These are phyloP conservation scores for Sarcophaga subvicina DNA, from an alignment of 2,888 invertebrate genomes.

Conservation along the genomic window DNA sequence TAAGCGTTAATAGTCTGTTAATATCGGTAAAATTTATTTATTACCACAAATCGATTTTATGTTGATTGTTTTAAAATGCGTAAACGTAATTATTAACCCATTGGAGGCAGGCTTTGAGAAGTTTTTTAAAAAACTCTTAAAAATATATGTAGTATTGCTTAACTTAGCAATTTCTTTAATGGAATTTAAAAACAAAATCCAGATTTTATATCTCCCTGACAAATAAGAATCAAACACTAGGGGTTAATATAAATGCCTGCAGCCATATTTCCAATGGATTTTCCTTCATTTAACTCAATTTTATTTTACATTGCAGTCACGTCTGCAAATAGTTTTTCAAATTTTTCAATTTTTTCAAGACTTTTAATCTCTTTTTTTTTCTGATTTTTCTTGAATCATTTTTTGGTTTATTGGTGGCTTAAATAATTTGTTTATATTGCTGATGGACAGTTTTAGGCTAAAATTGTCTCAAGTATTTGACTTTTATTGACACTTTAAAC, in stretches of 20 bases:
- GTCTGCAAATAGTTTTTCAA: background rate
- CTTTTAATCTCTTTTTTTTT: background rate
- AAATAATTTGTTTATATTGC: conserved; percentile 35
- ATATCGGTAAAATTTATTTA: background rate
- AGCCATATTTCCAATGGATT: no score
- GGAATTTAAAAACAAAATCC: no score
- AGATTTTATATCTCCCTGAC: no score
- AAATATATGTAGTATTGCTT: no score
- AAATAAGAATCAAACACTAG: no score
- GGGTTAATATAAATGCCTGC: no score
- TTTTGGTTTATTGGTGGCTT: background rate
- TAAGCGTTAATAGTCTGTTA: background rate
- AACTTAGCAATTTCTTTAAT: no score
- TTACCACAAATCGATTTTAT: background rate
- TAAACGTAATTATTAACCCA: background rate
- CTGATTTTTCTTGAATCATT: no score
- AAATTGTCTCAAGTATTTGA: conserved; percentile 38
- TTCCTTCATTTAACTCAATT: no score
- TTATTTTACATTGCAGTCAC: no score
- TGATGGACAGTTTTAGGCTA: conserved; percentile 61
- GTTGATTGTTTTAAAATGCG: background rate
- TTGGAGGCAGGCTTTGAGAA: background rate
- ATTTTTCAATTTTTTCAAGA: background rate
- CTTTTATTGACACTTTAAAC: conserved; percentile 30
- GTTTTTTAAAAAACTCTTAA: no score